These are phyloP conservation scores for Mastacembelus armatus DNA, from an alignment of 2,797 vertebrate genomes.

Conservation along the genomic window DNA sequence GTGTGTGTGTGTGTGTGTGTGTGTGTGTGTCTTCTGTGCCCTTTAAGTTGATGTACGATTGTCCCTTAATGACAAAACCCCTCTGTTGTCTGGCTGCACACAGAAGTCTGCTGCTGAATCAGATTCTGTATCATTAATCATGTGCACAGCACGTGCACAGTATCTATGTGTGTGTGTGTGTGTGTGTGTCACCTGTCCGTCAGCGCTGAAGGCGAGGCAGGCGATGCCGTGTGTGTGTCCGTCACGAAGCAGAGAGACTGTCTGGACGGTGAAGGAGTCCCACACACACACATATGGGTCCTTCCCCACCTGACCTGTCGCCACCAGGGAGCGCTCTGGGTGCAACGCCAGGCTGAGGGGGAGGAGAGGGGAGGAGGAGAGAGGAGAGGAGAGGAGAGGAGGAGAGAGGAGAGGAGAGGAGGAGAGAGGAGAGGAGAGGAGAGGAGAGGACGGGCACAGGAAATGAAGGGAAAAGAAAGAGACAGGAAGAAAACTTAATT, in stretches of 20 bases:
- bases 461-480: too few species aligned
- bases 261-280: slow-evolving; percentile 91
- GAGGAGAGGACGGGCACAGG: too few species aligned
- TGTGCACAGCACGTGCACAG: background rate
- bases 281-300: slow-evolving; percentile 96
- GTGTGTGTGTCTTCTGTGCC: slow-evolving; percentile 2
- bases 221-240: slow-evolving; percentile 96
- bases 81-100: slow-evolving; percentile 11
- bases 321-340: slow-evolving; percentile 93
- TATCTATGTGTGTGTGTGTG: slow-evolving; percentile 21
- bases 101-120: background rate
- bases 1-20: background rate
- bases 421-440: background rate
- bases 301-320: slow-evolving; percentile 96
- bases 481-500: too few species aligned
- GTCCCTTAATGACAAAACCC: slow-evolving; percentile 26
- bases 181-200: slow-evolving; percentile 89
- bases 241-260: slow-evolving; percentile 93
- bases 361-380: too few species aligned
- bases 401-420: background rate
- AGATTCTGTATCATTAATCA: too few species aligned
- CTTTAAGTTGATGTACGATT: slow-evolving; percentile 5
- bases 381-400: rapidly evolving
- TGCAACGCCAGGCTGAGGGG: slow-evolving; percentile 91
- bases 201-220: slow-evolving; percentile 92